Percentiles rank a stretch among this genome's conserved stretches.
Evolutionary conservation across 2,888 invertebrate genomes (phyloP).

Genomic region (Pollenia labialis): DNA sequence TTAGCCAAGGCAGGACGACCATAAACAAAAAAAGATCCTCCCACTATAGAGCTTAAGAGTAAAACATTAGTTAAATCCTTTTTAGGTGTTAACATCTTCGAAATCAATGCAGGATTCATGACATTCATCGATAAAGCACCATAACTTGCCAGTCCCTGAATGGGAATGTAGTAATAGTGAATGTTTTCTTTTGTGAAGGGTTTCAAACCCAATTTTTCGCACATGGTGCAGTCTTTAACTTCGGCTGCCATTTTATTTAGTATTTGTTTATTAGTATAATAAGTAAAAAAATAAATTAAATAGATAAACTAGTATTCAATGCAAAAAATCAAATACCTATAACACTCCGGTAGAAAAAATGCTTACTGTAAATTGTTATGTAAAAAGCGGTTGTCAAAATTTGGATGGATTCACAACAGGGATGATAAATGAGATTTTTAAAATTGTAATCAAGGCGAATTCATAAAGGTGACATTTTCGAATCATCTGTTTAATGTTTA

Average conservation of each 20-base stretch:
- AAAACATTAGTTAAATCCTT: constrained; percentile 92
- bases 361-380: constrained; percentile 64
- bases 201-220: constrained; percentile 85
- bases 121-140: constrained; percentile 92
- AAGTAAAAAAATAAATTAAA: constrained; percentile 28
- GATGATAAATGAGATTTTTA: too few relatives aligned
- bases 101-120: constrained; percentile 91
- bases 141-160: constrained; percentile 90
- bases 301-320: neutral
- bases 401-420: too few relatives aligned
- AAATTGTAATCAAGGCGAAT: too few relatives aligned
- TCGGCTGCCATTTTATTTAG: constrained; percentile 24
- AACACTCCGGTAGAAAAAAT: constrained; percentile 52
- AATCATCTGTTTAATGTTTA: too few relatives aligned
- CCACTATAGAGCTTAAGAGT: constrained; percentile 91
- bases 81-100: constrained; percentile 85
- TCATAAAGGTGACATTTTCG: too few relatives aligned
- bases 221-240: constrained; percentile 78
- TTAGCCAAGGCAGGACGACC: constrained; percentile 90
- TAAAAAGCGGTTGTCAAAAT: constrained; percentile 54
- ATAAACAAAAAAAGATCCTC: constrained; percentile 93
- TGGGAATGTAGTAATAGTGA: constrained; percentile 90
- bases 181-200: constrained; percentile 90
- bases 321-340: constrained; percentile 38
- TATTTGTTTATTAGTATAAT: neutral